A percentile compares a stretch with the other conserved stretches of the same genome.
Conservation (phyloP, 2,888 invertebrate species). For the Allolobophora icterica region DNA sequence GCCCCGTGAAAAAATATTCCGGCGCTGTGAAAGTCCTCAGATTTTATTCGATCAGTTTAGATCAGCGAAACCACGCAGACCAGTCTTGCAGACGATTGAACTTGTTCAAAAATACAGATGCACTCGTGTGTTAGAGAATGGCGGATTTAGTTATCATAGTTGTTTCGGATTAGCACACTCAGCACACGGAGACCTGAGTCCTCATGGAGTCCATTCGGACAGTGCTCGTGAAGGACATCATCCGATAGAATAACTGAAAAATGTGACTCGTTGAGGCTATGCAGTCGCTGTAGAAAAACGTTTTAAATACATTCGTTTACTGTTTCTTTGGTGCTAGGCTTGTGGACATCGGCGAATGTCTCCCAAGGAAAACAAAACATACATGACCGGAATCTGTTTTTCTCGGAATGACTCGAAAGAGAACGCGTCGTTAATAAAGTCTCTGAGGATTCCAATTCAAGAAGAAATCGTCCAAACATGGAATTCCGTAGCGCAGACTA, state of each 20-base stretch:
- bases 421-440: not conserved
- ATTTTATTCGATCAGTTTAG: not conserved
- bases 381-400: not conserved
- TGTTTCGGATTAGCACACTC: not conserved
- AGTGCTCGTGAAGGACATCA: not conserved
- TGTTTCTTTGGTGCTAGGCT: not conserved
- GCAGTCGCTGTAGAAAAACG: not conserved
- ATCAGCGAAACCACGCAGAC: not conserved
- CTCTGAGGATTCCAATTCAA: not conserved
- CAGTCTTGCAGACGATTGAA: no score
- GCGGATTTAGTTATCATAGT: not conserved
- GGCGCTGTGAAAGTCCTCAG: not conserved
- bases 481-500: not conserved
- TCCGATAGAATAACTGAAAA: not conserved
- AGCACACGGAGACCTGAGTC: not conserved
- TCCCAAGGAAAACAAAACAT: not conserved
- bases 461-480: not conserved
- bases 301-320: not conserved
- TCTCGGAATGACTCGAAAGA: not conserved
- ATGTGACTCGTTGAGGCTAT: not conserved
- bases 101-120: not conserved
- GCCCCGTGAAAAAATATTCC: not conserved
- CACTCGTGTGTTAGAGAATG: no score
- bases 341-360: not conserved
- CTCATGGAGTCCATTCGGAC: not conserved